These are phyloP conservation scores for Poicephalus meyeri DNA, from an alignment of 2,113 vertebrate genomes.

Conservation along the genomic window DNA sequence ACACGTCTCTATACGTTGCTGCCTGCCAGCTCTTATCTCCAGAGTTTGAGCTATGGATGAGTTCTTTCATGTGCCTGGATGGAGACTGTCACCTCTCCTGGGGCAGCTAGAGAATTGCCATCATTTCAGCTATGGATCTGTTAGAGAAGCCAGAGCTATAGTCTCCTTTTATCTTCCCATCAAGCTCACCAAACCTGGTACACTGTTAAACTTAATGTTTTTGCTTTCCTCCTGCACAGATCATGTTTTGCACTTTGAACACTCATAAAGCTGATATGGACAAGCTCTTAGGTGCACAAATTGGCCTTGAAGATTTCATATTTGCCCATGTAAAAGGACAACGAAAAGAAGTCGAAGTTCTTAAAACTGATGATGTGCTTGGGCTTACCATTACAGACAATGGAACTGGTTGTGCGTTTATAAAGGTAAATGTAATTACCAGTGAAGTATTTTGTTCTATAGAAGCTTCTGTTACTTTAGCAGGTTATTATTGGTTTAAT, in stretches of 20 bases:
- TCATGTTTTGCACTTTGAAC: conserved; percentile 96
- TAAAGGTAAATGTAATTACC: conserved; percentile 83
- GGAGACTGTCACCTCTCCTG: neutral
- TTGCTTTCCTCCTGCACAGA: conserved; percentile 74
- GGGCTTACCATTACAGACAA: conserved; percentile 98
- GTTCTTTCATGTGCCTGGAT: neutral
- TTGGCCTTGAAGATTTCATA: conserved; percentile 96
- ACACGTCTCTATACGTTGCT: neutral
- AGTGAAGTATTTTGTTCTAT: neutral
- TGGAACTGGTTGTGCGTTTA: conserved; percentile 89
- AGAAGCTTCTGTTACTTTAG: neutral
- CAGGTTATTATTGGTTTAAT: neutral
- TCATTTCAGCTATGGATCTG: neutral
- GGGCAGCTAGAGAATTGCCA: neutral
- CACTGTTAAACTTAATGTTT: neutral
- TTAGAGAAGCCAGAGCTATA: neutral
- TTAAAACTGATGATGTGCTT: conserved; percentile 88
- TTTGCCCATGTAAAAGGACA: conserved; percentile 93
- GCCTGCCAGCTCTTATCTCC: neutral
- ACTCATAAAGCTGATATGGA: conserved; percentile 97
- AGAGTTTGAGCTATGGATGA: neutral
- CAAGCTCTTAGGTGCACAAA: conserved; percentile 89
- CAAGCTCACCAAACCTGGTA: neutral
- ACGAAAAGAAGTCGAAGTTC: conserved; percentile 89
- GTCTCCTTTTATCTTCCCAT: neutral